phyloP scores from a whole-genome alignment of 1,140 invertebrate species.

The Nebria ingens region DNA sequence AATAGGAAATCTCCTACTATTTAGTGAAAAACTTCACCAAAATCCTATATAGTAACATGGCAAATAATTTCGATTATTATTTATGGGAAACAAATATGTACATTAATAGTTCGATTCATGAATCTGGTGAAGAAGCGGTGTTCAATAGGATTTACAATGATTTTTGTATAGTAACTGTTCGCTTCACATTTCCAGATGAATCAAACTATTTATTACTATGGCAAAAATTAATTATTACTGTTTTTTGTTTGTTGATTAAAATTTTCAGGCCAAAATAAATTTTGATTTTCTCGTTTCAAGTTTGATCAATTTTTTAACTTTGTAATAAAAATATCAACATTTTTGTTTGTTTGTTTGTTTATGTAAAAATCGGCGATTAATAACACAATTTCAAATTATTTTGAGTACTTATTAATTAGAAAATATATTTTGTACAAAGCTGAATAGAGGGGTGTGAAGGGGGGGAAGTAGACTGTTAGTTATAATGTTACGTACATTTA shows the following conservation, averaged over 20 bases:
- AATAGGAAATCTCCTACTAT: too few species aligned
- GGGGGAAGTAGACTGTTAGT: not conserved
- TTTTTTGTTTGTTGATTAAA: not conserved
- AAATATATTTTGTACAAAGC: not conserved
- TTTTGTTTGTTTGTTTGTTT: not conserved
- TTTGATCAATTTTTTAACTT: not conserved
- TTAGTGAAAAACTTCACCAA: too few species aligned
- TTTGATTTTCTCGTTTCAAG: not conserved
- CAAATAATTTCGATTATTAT: too few species aligned
- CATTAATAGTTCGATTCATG: too few species aligned
- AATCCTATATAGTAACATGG: too few species aligned
- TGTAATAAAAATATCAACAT: not conserved
- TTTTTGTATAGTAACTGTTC: not conserved
- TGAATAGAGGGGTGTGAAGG: not conserved
- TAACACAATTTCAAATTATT: conserved; percentile 4
- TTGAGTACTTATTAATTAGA: not conserved
- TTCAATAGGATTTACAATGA: not conserved
- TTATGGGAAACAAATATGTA: too few species aligned
- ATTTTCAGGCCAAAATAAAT: not conserved
- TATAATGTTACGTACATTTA: not conserved
- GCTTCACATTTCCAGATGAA: not conserved
- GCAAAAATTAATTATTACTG: not conserved
- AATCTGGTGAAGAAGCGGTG: too few species aligned
- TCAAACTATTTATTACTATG: not conserved
- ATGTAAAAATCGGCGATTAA: not conserved